These are phyloP conservation scores for Euphydryas editha DNA, from an alignment of 2,888 invertebrate species.

Conservation along the genomic window DNA sequence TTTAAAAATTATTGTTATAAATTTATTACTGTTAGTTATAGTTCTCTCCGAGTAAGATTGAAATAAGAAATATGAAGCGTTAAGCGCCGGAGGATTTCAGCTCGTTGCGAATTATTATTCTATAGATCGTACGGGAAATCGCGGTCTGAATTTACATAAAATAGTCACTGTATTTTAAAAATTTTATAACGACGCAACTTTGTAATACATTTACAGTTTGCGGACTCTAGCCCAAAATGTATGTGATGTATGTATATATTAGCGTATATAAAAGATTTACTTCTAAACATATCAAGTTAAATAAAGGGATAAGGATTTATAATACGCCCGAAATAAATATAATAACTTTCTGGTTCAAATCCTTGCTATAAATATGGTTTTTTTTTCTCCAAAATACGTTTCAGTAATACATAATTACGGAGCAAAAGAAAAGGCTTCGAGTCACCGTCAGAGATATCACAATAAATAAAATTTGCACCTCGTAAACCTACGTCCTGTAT, in stretches of 20 bases:
- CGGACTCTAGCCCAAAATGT: too few species aligned
- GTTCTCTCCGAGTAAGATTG: neutral
- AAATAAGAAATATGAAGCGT: neutral
- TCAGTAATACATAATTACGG: neutral
- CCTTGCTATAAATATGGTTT: too few species aligned
- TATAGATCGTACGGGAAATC: neutral
- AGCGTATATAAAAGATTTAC: too few species aligned
- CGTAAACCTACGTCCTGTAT: constrained; percentile 1
- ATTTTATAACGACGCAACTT: neutral
- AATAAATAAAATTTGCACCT: constrained; percentile 15
- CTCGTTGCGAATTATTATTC: neutral
- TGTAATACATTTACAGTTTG: neutral
- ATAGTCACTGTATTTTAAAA: neutral
- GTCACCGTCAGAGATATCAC: constrained; percentile 3
- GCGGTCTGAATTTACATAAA: neutral
- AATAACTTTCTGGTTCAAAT: too few species aligned
- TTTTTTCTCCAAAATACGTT: neutral
- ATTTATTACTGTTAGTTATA: too few species aligned
- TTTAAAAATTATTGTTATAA: too few species aligned
- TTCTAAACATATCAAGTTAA: too few species aligned
- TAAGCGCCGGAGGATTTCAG: neutral
- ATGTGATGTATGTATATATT: too few species aligned
- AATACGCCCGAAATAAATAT: too few species aligned
- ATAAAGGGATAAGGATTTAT: too few species aligned
- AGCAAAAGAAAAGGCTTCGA: neutral